Percentiles rank a stretch among this genome's conserved stretches.
Evolutionary conservation across 2,113 vertebrate genomes (phyloP).

Genomic region (Oxyura jamaicensis): DNA sequence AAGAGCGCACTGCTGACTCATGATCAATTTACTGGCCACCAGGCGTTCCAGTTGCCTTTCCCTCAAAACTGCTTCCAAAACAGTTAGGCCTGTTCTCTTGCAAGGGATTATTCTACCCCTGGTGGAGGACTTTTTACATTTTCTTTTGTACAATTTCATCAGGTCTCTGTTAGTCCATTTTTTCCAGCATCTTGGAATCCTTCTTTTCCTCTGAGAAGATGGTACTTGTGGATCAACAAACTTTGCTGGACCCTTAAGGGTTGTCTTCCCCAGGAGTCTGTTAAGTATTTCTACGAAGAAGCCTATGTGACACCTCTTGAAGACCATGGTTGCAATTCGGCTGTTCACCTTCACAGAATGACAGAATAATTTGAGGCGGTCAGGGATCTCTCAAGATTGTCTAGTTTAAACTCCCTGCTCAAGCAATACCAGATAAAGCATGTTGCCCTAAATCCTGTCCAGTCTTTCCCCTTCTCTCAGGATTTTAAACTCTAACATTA

Average conservation of each 20-base stretch:
- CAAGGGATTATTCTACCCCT: neutral
- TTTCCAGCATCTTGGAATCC: neutral
- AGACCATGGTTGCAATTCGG: neutral
- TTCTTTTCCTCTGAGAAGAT: neutral
- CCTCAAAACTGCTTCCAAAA: neutral
- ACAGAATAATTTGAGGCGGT: neutral
- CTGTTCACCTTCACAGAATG: neutral
- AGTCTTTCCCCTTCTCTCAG: neutral
- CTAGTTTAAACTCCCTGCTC: neutral
- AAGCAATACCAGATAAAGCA: accelerated
- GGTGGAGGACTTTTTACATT: neutral
- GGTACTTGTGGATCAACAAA: neutral
- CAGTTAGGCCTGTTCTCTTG: neutral
- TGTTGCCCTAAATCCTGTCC: neutral
- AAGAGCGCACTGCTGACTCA: neutral
- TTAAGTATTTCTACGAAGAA: neutral
- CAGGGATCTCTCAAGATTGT: neutral
- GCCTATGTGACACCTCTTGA: neutral
- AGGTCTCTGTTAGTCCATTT: neutral
- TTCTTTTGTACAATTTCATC: neutral
- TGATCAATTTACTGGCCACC: neutral
- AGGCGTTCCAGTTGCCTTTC: neutral
- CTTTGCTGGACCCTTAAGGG: neutral
- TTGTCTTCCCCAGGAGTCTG: neutral
- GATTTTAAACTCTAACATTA: neutral